Conservation (phyloP, 2,797 vertebrate species). For the Sebastes kiyomatsui region DNA sequence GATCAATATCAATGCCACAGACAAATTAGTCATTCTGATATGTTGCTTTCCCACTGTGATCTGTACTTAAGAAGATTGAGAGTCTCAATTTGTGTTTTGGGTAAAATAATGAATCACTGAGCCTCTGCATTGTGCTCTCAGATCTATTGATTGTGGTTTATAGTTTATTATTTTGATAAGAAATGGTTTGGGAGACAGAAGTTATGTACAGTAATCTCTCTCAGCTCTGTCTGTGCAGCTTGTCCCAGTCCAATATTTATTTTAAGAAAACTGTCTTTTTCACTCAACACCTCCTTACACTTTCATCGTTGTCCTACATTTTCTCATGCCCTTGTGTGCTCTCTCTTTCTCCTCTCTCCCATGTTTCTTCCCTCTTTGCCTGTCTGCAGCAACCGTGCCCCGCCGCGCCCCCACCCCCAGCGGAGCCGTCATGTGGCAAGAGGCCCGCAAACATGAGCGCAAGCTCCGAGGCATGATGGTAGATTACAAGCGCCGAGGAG, state of each 20-base stretch:
- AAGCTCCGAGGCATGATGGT: slow-evolving; percentile 99
- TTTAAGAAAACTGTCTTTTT: background rate
- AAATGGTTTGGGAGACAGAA: background rate
- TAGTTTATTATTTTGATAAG: background rate
- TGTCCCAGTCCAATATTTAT: background rate
- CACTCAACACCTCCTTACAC: background rate
- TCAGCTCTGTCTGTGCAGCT: background rate
- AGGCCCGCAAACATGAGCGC: slow-evolving; percentile 96
- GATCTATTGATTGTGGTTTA: background rate
- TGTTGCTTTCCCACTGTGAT: background rate
- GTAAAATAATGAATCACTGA: background rate
- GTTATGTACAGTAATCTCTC: background rate
- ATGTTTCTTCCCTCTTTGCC: background rate
- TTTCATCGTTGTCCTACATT: background rate
- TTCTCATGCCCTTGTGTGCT: background rate
- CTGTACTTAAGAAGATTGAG: no score
- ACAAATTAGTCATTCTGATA: background rate
- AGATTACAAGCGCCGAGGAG: slow-evolving; percentile 94
- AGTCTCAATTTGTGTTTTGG: background rate
- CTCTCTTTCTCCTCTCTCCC: background rate
- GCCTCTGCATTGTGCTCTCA: background rate
- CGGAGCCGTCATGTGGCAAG: slow-evolving; percentile 95
- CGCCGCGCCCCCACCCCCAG: slow-evolving; percentile 85
- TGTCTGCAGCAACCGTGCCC: slow-evolving; percentile 82
- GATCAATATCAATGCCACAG: accelerated